Evolutionary conservation across 2,113 vertebrate species (phyloP).

Genomic region (Silurus meridionalis): DNA sequence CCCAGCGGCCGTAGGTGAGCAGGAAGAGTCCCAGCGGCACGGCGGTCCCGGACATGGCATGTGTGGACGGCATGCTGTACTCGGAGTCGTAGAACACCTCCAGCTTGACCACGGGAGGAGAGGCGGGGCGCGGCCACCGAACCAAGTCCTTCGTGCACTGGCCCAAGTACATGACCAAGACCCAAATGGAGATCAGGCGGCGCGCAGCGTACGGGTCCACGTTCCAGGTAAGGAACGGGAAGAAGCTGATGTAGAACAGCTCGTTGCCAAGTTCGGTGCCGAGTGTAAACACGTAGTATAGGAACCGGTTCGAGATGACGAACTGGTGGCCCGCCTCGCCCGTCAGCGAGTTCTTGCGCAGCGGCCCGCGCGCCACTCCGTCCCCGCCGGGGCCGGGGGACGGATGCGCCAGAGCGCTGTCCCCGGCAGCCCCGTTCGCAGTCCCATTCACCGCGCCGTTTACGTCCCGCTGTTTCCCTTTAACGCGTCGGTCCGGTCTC

Average conservation of each 20-base stretch:
- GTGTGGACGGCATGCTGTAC: slow-evolving; percentile 98
- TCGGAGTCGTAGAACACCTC: slow-evolving; percentile 97
- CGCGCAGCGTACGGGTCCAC: slow-evolving; percentile 85
- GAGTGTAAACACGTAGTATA: slow-evolving; percentile 89
- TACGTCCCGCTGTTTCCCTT: not conserved
- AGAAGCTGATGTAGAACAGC: slow-evolving; percentile 91
- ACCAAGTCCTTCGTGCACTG: slow-evolving; percentile 96
- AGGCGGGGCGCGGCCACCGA: slow-evolving; percentile 87
- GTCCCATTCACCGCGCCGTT: slow-evolving; percentile 65
- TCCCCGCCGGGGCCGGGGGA: not conserved
- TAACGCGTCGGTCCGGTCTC: slow-evolving; percentile 39
- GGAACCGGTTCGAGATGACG: slow-evolving; percentile 77
- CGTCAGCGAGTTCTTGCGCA: slow-evolving; percentile 89
- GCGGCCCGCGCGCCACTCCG: slow-evolving; percentile 45
- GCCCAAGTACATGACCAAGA: slow-evolving; percentile 96
- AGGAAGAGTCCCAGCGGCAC: slow-evolving; percentile 87
- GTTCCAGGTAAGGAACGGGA: slow-evolving; percentile 94
- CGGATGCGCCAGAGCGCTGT: not conserved
- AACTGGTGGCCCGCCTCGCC: slow-evolving; percentile 81
- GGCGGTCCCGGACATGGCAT: slow-evolving; percentile 96
- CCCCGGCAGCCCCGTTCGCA: slow-evolving; percentile 43
- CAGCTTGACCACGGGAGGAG: slow-evolving; percentile 92
- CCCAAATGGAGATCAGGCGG: slow-evolving; percentile 88
- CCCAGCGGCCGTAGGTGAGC: slow-evolving; percentile 87
- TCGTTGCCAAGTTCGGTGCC: slow-evolving; percentile 97